Evolutionary conservation across 2,888 invertebrate genomes (phyloP).

Genomic region (Nezara viridula): DNA sequence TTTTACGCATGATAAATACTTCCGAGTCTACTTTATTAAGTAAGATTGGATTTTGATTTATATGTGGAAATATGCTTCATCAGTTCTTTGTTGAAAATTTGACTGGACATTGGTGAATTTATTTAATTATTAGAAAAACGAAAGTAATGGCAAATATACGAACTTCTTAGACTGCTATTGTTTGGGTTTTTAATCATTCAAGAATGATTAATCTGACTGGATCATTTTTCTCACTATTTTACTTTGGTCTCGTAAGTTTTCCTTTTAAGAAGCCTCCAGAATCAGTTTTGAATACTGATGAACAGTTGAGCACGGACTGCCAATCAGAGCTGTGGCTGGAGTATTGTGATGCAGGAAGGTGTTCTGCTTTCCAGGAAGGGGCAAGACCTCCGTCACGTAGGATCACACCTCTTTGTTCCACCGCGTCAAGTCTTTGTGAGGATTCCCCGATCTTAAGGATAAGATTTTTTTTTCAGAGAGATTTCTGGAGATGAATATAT

Average conservation of each 20-base stretch:
- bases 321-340: background rate
- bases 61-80: no score
- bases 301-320: background rate
- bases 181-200: background rate
- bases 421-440: no score
- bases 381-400: background rate
- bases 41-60: no score
- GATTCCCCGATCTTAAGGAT: no score
- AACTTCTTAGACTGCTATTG: background rate
- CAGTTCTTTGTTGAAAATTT: no score
- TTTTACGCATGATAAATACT: no score
- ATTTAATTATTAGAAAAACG: no score
- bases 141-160: background rate
- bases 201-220: no score
- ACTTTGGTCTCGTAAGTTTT: background rate
- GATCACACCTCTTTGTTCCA: background rate
- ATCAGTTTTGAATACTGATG: background rate
- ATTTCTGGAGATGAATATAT: background rate
- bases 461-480: no score
- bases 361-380: background rate
- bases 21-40: no score
- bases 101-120: background rate
- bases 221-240: no score
- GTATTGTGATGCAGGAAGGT: conserved; percentile 11
- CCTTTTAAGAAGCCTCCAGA: background rate